Evolutionary conservation across 1,140 invertebrate genomes (phyloP).

Genomic region (Stratiolaelaps scimitus): DNA sequence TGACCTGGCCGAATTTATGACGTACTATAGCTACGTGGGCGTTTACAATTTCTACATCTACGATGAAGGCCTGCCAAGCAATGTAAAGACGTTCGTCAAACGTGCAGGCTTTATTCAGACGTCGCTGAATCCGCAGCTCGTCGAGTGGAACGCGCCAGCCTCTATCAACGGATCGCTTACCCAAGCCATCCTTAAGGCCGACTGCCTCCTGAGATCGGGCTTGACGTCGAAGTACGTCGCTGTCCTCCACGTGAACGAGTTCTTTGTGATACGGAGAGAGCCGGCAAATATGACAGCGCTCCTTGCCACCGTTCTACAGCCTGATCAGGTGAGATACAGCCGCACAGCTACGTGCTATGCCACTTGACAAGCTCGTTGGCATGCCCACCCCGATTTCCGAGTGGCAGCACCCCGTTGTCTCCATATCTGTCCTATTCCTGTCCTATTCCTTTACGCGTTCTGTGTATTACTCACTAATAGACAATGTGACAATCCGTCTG

Average conservation of each 20-base stretch:
- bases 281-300: conserved; percentile 4
- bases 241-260: neutral
- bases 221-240: conserved; percentile 7
- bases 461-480: no score
- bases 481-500: no score
- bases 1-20: conserved; percentile 2
- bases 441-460: no score
- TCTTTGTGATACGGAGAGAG: neutral
- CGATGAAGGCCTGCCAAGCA: neutral
- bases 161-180: neutral
- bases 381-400: no score
- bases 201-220: conserved; percentile 3
- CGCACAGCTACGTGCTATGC: no score
- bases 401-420: no score
- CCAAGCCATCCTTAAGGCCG: neutral
- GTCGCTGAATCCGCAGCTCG: neutral
- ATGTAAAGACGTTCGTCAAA: conserved; percentile 12
- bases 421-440: no score
- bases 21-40: neutral
- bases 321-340: neutral
- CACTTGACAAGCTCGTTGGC: no score
- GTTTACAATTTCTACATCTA: conserved; percentile 11
- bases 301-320: neutral
- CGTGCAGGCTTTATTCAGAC: conserved; percentile 11
- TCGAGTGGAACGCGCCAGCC: conserved; percentile 13